phyloP scores from a whole-genome alignment of 2,113 vertebrate species.

The Chaetops frenatus region DNA sequence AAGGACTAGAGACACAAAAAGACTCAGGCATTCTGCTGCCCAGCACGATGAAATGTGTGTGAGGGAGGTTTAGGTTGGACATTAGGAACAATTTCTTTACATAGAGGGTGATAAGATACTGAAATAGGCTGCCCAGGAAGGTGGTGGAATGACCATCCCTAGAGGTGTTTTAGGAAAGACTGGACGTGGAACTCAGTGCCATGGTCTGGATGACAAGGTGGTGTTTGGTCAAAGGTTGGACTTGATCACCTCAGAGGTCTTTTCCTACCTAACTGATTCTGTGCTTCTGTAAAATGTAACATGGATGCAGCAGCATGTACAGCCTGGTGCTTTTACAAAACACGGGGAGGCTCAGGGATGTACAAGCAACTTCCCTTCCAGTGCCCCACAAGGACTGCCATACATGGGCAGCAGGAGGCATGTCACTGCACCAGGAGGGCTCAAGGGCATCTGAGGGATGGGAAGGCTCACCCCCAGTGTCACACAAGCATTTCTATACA shows the following conservation, averaged over 20 bases:
- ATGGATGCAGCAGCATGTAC: background rate
- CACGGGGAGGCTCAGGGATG: rapidly evolving
- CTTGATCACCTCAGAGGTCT: background rate
- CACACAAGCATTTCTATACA: background rate
- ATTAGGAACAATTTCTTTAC: background rate
- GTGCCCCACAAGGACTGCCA: background rate
- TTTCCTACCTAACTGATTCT: background rate
- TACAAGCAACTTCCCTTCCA: background rate
- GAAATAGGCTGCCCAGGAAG: background rate
- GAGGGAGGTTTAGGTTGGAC: background rate
- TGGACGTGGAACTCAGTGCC: background rate
- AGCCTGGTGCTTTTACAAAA: background rate
- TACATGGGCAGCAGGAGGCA: background rate
- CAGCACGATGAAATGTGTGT: rapidly evolving
- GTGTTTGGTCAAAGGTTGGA: background rate
- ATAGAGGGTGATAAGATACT: background rate
- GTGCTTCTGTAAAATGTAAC: background rate
- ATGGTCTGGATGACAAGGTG: background rate
- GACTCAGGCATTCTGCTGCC: background rate
- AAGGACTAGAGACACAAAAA: background rate
- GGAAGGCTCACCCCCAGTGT: background rate
- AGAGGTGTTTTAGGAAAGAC: background rate
- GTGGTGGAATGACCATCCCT: background rate
- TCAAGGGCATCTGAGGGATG: background rate
- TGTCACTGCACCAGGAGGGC: rapidly evolving